Base-by-base conservation (phyloP, 2,888 invertebrate genomes). In the Andrena chrysosceles region DNA sequence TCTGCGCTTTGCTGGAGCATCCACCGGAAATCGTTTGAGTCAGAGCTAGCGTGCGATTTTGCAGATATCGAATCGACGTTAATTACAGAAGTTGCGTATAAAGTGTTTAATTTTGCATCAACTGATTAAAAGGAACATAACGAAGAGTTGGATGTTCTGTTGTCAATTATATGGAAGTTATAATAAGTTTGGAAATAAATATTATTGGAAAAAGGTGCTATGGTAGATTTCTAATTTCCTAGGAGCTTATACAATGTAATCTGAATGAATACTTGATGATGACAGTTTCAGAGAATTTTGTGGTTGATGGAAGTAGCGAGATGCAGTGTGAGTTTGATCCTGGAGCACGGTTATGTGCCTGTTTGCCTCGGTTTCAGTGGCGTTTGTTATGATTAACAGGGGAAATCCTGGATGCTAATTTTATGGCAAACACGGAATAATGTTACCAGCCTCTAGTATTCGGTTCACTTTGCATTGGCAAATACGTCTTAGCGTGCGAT, bases 381-480 rank as follows among this genome's bases (percentile, higher is more conserved):
- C 10, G 33, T 8, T 6, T 56, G 31, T 31, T 60, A 31, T 48
- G 70, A 29, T 42, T 26, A 48, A 8, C 33, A 31, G 8, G 26
- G 6, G 33, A 26, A 59, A 60, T 29, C 13, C 2, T 23, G 60
- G 29, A 60, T 60, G 59, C 23, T 60, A 54, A 70, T 70, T 70
- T 70, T 35, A 60, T n/a, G 48, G 26, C 29, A 60, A 70, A 70
- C 29, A 42, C 6, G 13, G 59, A 60, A 70, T n/a, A 54, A 49
- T 35, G 6, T 48, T 49, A 59, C 42, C 8, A 49, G 20, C 33
- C n/a, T 48, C 8, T 16, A 48, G 10, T 48, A 59, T 70, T 59
- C 59, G 10, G 29, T 52, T 52, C n/a, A 52, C 52, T 48, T 59
- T 4, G 59, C 23, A 26, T 48, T 48, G 59, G 29, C 16, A 70